Evolutionary conservation across 2,888 invertebrate genomes (phyloP), one percentile per base, ranked within the genome.

Genomic region (Nudaria mundana): DNA sequence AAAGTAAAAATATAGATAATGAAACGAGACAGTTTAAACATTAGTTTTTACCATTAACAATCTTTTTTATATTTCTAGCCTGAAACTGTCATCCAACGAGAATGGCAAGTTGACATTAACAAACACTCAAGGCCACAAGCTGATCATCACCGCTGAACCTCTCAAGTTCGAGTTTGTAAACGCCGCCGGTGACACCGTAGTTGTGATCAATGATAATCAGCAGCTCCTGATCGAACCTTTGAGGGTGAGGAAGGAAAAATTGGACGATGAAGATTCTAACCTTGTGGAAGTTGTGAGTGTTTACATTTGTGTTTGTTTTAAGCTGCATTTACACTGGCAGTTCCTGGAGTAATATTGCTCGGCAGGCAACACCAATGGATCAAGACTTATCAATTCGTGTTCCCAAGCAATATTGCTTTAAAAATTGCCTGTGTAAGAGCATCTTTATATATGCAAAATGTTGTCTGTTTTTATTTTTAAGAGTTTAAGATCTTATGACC

Each of bases 211-310:
- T 84, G 94, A 95, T 12, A 93, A 95, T 62, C 95, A 96, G n/a
- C 92, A 98, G 54, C 91, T 99, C 78, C 92, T 94, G 59, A 96
- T 98, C 72, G 99, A 99, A 71, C 97, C 98, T 50, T 89, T 95
- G 50, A 90, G 96, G 52, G 82, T 81, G 14, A 96, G 94, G 70
- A 89, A 89, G 31, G 91, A 91, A 62, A 80, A 66, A 35, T 89
- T 80, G 61, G 83, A 78, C 44, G 81, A 79, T 25, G 81, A 78
- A 7, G 81, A 58, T n/a, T 40, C 45, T 3, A 63, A 72, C 32
- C 53, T 56, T 14, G 50, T 76, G 35, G 74, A 74, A 44, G 75
- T 72, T 25, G 85, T 89, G 61, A 81, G 81, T 76, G 50, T 44
- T 38, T 51, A 18, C 51, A 64, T 56, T 42, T 57, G 47, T 61